Percentiles rank a stretch among this genome's conserved stretches.
Conservation (phyloP, 2,797 vertebrate genomes). For the Enteromius argenteus region DNA sequence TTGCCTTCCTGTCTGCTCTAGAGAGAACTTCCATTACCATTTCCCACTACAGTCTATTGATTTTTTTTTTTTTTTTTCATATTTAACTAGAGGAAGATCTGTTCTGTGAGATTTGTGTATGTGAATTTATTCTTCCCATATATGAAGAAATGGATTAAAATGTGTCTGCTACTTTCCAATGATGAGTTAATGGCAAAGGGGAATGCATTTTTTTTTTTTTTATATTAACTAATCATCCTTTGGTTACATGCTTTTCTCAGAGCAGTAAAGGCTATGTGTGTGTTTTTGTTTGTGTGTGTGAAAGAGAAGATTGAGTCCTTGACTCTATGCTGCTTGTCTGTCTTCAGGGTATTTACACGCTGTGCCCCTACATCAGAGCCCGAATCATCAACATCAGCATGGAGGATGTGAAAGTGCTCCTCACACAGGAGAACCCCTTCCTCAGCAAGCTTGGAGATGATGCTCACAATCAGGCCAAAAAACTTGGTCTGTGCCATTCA, state of each 20-base stretch:
- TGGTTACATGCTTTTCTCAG: neutral
- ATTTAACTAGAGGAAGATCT: constrained; percentile 19
- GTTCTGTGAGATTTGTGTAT: neutral
- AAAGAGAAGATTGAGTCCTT: neutral
- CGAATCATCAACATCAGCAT: constrained; percentile 88
- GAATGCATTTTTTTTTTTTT: neutral
- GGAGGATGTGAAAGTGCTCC: constrained; percentile 93
- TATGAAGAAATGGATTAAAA: constrained; percentile 9
- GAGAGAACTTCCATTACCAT: constrained; percentile 5
- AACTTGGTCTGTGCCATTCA: constrained; percentile 80
- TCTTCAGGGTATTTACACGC: constrained; percentile 92
- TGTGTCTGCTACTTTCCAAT: neutral
- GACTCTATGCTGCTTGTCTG: constrained; percentile 8
- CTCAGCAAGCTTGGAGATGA: constrained; percentile 90
- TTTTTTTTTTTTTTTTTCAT: neutral
- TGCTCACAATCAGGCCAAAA: constrained; percentile 88
- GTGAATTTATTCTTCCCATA: neutral
- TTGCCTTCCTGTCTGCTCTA: constrained; percentile 2
- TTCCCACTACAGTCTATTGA: constrained; percentile 21
- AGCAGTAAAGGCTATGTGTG: neutral
- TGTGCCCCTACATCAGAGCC: constrained; percentile 93
- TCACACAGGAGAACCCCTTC: constrained; percentile 98
- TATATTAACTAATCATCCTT: neutral
- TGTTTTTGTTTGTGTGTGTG: neutral
- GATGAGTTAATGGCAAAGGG: neutral